phyloP scores from a whole-genome alignment of 2,113 vertebrate genomes.

The Labeo rohita region DNA sequence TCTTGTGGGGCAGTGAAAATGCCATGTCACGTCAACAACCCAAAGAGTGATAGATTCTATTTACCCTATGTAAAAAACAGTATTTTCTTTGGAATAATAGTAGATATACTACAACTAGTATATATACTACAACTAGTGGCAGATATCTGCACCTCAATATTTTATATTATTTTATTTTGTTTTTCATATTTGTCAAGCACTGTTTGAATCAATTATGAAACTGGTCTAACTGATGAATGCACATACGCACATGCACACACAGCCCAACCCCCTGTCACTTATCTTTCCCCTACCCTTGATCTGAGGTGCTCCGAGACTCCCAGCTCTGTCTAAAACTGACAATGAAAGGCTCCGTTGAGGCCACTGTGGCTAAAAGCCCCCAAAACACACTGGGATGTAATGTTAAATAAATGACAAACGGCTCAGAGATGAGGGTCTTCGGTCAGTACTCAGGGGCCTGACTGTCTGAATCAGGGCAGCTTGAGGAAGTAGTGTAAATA shows the following conservation, averaged over 20 bases:
- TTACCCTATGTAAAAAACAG: no score
- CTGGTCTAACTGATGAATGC: background rate
- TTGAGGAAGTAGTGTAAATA: slow-evolving; percentile 5
- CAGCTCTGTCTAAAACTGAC: slow-evolving; percentile 47
- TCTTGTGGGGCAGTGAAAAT: no score
- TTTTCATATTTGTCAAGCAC: background rate
- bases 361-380: slow-evolving; percentile 34
- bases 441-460: background rate
- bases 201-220: background rate
- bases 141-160: no score
- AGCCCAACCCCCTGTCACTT: slow-evolving; percentile 23
- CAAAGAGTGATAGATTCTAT: no score
- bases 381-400: slow-evolving; percentile 28
- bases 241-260: background rate
- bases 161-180: no score
- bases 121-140: no score
- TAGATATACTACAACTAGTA: no score
- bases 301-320: slow-evolving; percentile 50
- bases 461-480: slow-evolving; percentile 4
- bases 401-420: slow-evolving; percentile 51
- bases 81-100: no score
- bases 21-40: no score
- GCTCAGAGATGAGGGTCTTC: slow-evolving; percentile 20
- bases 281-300: slow-evolving; percentile 17
- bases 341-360: slow-evolving; percentile 37